Base-by-base conservation (phyloP, 2,797 vertebrate genomes). In the Muscicapa striata region DNA sequence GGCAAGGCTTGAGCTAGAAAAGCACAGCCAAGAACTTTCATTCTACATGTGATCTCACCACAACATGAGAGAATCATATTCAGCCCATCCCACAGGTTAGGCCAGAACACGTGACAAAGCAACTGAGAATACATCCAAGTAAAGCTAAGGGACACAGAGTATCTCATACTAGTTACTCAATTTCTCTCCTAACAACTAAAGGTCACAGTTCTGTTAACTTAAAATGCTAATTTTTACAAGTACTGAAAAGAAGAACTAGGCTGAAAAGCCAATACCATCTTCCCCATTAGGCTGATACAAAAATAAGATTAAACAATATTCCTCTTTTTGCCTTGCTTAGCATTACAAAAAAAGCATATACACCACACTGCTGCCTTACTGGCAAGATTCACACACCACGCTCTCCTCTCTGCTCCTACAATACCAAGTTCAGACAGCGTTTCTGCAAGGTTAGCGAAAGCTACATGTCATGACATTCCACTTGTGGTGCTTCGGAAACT, bases 91-190 rank as follows among this genome's bases (percentile, higher is more conserved):
- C 51, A 54, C 68, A 32, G 20, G 51, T 74, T 7, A 64, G 54
- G 61, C 52, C 82, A 83, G 38, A 87, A 80, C 89, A 78, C 51
- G 17, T 87, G 87, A 92, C 89, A 81, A 57, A 85, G 82, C 82
- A 89, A 75, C 67, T 9, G 22, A 76, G 40, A 66, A 80, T 62
- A 77, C 69, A 15, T 26, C 30, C 43, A 32, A 57, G 41, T 29
- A 52, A 46, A 85, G 49, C 66, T 12, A 12, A 9, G 34, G 67
- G 61, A 64, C 30, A 22, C 30, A n/a, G 19, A 2, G 15, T 1
- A 11, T 18, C 54, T 80, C 52, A 6, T 18, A 58, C 5, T 8
- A 22, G 22, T 68, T 61, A 87, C 49, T 61, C 84, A 84, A 14
- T 30, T 87, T 41, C 19, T 17, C 36, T 74, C 55, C n/a, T 36